phyloP scores from a whole-genome alignment of 2,797 vertebrate genomes.

The Syngnathus acus region DNA sequence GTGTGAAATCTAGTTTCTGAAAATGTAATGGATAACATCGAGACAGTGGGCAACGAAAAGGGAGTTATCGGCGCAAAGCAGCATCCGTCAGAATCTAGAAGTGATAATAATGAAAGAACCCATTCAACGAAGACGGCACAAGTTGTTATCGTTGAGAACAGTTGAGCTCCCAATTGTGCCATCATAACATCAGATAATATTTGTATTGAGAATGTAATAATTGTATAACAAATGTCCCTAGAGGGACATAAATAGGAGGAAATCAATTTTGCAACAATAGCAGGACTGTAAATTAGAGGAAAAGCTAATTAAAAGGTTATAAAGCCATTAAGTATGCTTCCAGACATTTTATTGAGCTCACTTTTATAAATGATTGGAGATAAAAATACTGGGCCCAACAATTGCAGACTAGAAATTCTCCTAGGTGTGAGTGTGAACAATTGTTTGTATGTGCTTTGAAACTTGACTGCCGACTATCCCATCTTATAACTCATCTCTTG shows the following conservation, averaged over 20 bases:
- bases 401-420: background rate
- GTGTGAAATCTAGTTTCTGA: background rate
- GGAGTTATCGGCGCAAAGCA: background rate
- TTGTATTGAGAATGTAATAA: conserved; percentile 10
- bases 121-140: background rate
- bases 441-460: no score
- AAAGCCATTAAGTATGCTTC: background rate
- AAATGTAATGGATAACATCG: conserved; percentile 2
- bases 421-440: no score
- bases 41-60: conserved; percentile 6
- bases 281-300: background rate
- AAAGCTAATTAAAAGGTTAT: background rate
- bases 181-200: background rate
- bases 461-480: no score
- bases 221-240: background rate
- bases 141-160: background rate
- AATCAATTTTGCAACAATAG: background rate
- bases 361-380: background rate
- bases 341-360: background rate
- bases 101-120: background rate
- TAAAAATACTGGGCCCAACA: background rate
- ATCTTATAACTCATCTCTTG: no score
- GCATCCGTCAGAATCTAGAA: background rate
- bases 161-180: conserved; percentile 23
- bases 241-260: background rate